Conservation (phyloP, 2,888 invertebrate genomes). For the Lepidocyrtoides sp. region DNA sequence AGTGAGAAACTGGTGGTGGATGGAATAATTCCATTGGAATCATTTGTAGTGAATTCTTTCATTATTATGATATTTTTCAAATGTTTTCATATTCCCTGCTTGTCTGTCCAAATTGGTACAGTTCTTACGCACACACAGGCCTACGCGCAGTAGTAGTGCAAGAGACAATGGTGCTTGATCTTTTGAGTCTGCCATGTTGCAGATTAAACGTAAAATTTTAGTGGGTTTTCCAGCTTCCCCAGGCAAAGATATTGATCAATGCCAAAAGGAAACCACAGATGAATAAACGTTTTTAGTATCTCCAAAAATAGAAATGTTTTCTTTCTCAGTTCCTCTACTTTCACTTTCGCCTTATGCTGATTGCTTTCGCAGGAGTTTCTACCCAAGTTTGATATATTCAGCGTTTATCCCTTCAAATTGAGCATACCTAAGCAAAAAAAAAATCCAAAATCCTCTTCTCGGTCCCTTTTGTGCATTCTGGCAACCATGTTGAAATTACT, state of each 20-base stretch:
- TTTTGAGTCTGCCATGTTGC: background rate
- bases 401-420: too few relatives aligned
- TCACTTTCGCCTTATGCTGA: background rate
- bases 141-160: too few relatives aligned
- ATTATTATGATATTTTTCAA: background rate
- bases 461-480: too few relatives aligned
- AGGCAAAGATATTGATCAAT: constrained; percentile 60
- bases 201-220: background rate
- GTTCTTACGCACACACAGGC: too few relatives aligned
- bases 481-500: background rate
- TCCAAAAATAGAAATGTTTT: background rate
- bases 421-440: too few relatives aligned
- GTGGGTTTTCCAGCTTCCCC: background rate
- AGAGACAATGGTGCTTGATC: background rate
- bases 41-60: background rate
- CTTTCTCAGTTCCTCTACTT: background rate
- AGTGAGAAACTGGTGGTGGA: background rate
- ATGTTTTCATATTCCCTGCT: background rate
- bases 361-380: background rate
- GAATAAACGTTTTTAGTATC: constrained; percentile 54
- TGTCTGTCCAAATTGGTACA: background rate
- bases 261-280: constrained; percentile 64
- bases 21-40: background rate
- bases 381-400: too few relatives aligned
- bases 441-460: too few relatives aligned